Evolutionary conservation across 2,888 invertebrate genomes (phyloP), one percentile per base, ranked within the genome.

Genomic region (Nomada ruficornis): DNA sequence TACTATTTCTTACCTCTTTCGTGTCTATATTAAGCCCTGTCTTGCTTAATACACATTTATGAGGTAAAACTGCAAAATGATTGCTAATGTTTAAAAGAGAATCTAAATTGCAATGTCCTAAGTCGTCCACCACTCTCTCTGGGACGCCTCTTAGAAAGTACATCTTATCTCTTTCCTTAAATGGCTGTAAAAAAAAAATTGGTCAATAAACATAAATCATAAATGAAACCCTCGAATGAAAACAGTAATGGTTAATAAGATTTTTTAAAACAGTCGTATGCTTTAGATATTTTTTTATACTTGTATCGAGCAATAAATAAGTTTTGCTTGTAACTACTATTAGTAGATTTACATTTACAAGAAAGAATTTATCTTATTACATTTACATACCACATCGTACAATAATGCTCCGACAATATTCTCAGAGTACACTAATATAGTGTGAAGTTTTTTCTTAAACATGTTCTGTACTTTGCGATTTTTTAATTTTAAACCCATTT

Each of bases 41-140:
- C n/a, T 76, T 78, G 9, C 67, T 86, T 13, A 92, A 74, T 42
- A 75, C 78, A 18, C 73, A 86, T 29, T 89, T 87, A 67, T 91
- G 91, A 7, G 92, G 91, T 62, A 93, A 68, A 52, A 92, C 29
- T 5, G 93, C 92, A 57, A 84, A 89, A 78, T 93, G 93, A 68
- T 91, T 89, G 54, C 63, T 81, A 42, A 93, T 86, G 76, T 85
- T 91, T 29, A 93, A 77, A 15, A 89, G 78, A 2, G 42, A 54
- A 69, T 92, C 84, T 15, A 90, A 75, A 64, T 88, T 63, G 64
- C 79, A 86, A 36, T 69, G 47, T 9, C 72, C 62, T 7, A 91
- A 85, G 77, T 89, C 82, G 26, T 83, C 47, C 18, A 90, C 52
- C 5, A 86, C 64, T 52, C 72, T 77, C 0, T 87, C 68, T 5